A percentile compares a stretch with the other conserved stretches of the same genome.
Conservation (phyloP, 2,797 vertebrate species). For the Tarsius wallacei region DNA sequence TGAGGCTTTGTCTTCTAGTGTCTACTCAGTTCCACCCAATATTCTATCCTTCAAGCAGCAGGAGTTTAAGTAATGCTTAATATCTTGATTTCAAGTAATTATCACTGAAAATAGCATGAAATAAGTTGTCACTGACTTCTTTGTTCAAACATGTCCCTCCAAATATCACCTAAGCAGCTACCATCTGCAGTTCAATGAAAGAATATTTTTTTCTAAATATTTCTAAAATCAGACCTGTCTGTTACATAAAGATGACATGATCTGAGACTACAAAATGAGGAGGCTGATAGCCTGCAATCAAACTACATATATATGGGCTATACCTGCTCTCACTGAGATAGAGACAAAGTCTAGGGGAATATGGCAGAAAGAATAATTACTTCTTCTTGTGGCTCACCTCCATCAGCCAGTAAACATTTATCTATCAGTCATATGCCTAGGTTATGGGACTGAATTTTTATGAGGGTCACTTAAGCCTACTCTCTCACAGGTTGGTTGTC, state of each 20-base stretch:
- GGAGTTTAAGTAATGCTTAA: constrained; percentile 30
- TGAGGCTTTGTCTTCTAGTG: background rate
- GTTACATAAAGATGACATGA: background rate
- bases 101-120: constrained; percentile 32
- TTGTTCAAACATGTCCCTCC: background rate
- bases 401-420: background rate
- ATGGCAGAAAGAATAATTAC: background rate
- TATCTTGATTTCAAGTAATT: background rate
- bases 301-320: background rate
- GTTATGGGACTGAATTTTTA: constrained; percentile 20
- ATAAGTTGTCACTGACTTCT: background rate
- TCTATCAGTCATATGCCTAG: background rate
- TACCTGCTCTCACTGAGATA: background rate
- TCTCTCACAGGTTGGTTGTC: background rate
- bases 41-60: background rate
- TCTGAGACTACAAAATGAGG: background rate
- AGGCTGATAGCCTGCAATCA: background rate
- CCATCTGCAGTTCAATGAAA: background rate
- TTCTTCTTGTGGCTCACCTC: background rate
- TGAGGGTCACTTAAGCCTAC: background rate
- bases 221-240: constrained; percentile 19
- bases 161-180: background rate
- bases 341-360: background rate
- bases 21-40: background rate
- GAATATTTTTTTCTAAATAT: background rate